A percentile compares a stretch with the other conserved stretches of the same genome.
phyloP scores from a whole-genome alignment of 1,140 invertebrate species.

The Calephelis virginiensis region DNA sequence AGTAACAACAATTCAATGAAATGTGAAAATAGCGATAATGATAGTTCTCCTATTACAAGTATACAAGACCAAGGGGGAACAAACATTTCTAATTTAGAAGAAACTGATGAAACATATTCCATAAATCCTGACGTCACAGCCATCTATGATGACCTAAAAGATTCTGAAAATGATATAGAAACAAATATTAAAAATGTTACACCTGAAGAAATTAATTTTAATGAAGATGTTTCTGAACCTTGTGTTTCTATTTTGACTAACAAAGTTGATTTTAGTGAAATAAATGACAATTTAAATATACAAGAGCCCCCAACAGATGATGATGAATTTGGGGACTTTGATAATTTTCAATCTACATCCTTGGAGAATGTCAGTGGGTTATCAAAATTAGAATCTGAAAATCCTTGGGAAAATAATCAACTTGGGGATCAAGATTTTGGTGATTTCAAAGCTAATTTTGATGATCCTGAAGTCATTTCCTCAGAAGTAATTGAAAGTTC shows the following conservation, averaged over 20 bases:
- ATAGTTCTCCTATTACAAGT: slow-evolving; percentile 20
- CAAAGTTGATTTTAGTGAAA: slow-evolving; percentile 1
- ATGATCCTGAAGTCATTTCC: not conserved
- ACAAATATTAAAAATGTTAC: not conserved
- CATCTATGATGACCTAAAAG: not conserved
- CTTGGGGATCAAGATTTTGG: slow-evolving; percentile 5
- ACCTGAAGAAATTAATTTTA: not conserved
- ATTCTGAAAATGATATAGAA: slow-evolving; percentile 1
- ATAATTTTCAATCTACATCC: slow-evolving; percentile 74
- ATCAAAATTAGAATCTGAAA: slow-evolving; percentile 6
- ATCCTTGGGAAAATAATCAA: slow-evolving; percentile 4
- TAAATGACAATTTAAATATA: slow-evolving; percentile 2
- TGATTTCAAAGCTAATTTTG: slow-evolving; percentile 10
- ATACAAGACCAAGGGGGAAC: slow-evolving; percentile 33
- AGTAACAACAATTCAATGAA: slow-evolving; percentile 24
- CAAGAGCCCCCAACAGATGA: slow-evolving; percentile 26
- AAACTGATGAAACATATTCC: slow-evolving; percentile 1
- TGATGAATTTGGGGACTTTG: slow-evolving; percentile 81
- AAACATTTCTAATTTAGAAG: slow-evolving; percentile 22
- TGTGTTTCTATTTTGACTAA: not conserved
- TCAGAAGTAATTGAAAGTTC: not conserved
- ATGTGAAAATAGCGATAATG: slow-evolving; percentile 28
- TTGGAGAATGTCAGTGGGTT: slow-evolving; percentile 42
- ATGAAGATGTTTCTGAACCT: slow-evolving; percentile 15
- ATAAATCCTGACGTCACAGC: not conserved